Base-by-base conservation (phyloP, 2,888 invertebrate species). In the Helobdella robusta region DNA sequence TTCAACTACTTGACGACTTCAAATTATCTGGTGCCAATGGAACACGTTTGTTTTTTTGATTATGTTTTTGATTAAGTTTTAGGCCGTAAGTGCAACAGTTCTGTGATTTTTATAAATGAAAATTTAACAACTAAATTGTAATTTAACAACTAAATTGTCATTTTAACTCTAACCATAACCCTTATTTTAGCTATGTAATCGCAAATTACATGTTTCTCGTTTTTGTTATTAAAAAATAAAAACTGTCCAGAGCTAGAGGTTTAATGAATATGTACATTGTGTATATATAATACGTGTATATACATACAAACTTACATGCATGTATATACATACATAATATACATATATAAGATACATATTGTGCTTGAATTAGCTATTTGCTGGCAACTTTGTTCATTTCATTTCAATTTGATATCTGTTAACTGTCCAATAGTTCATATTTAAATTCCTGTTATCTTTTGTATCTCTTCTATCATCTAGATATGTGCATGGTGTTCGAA, bases 401-500 rank as follows among this genome's bases (percentile, higher is more conserved):
- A 11, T 8, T 15, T 52, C 52, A 15, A 25, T 52, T 52, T 40
- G 44, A 52, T 52, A 20, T 52, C 6, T 20, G 18, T 52, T 25
- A 25, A 52, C 20, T 52, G 18, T 15, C n/a, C 11, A 52, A 15
- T 52, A 52, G 23, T 52, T 52, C 8, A 18, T 18, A 11, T 58
- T 58, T 28, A 15, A 28, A 30, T 58, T 58, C 8, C 32, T 28
- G n/a, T 58, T 58, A 11, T 28, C 32, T 30, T 8, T 58, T 58
- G 11, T 18, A 8, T 58, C 32, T 25, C 23, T 28, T n/a, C n/a
- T n/a, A n/a, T n/a, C 50, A 32, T 48, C 65, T 70, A 81, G 81
- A 97, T 83, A 91, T 97, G 73, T 97, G 95, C 81, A 97, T 97
- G 95, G 95, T 95, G 73, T 95, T 98, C 82, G 93, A 98, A 84